Conservation (phyloP, 2,797 vertebrate genomes). For the Acipenser transmontanus region DNA sequence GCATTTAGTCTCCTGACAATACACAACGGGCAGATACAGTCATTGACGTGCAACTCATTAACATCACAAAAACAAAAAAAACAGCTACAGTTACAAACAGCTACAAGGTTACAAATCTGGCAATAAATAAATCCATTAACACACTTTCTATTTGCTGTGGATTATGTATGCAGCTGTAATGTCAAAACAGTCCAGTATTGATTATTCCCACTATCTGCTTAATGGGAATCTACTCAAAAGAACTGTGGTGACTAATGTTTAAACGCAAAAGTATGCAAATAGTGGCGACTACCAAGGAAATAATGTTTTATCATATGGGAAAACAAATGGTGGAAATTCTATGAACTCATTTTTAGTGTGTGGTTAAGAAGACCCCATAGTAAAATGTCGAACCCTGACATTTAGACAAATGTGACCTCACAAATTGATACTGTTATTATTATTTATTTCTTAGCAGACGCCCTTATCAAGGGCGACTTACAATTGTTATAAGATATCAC, state of each 20-base stretch:
- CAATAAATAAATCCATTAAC: conserved; percentile 46
- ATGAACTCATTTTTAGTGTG: too few species aligned
- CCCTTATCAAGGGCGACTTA: too few species aligned
- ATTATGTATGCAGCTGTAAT: conserved; percentile 49
- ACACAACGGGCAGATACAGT: conserved; percentile 58
- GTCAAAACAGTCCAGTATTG: conserved; percentile 55
- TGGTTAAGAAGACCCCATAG: too few species aligned
- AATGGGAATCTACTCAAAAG: conserved; percentile 46
- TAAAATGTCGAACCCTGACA: too few species aligned
- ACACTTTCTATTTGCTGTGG: conserved; percentile 36
- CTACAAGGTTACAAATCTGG: conserved; percentile 39
- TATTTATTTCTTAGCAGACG: too few species aligned
- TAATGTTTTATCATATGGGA: too few species aligned
- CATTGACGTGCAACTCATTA: conserved; percentile 60
- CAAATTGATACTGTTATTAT: too few species aligned
- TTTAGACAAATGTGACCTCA: too few species aligned
- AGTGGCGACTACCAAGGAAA: conserved; percentile 16
- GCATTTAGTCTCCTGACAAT: conserved; percentile 48
- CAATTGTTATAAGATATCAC: too few species aligned
- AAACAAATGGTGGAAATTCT: too few species aligned
- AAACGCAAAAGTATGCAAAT: conserved; percentile 31
- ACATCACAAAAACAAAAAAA: conserved; percentile 31
- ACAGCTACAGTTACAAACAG: not conserved
- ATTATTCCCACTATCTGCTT: conserved; percentile 46
- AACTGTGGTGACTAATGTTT: conserved; percentile 8